phyloP scores from a whole-genome alignment of 2,888 invertebrate genomes.

The Polydesmus complanatus region DNA sequence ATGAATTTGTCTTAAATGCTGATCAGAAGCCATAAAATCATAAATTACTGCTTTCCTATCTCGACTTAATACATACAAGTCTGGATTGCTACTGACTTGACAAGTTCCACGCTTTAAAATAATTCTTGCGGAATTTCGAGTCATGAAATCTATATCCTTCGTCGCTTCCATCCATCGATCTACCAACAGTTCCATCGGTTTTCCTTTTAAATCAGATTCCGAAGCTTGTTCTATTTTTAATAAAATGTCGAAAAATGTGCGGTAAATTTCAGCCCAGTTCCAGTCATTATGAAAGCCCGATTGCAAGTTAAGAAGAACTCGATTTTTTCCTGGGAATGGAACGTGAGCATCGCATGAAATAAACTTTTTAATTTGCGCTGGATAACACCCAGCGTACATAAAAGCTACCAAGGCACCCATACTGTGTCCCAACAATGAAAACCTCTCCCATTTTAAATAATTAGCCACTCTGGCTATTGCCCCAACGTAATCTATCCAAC shows the following conservation, averaged over 20 bases:
- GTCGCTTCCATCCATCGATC: not conserved
- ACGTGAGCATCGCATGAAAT: not conserved
- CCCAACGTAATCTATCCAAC: not conserved
- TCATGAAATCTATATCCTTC: constrained; percentile 48
- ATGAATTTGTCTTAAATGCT: not conserved
- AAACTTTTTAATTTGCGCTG: not conserved
- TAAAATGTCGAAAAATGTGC: not conserved
- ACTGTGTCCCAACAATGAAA: not conserved
- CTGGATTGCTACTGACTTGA: constrained; percentile 15
- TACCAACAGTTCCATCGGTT: constrained; percentile 42
- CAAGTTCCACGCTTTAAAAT: constrained; percentile 61
- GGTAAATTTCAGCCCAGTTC: not conserved
- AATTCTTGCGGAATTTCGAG: constrained; percentile 48
- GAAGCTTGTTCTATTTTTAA: no score
- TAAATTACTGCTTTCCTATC: not conserved
- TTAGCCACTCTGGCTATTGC: not conserved
- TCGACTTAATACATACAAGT: not conserved
- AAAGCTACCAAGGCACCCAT: not conserved
- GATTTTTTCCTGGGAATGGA: not conserved
- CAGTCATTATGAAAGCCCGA: no score
- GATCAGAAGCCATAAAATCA: not conserved
- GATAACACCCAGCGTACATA: not conserved
- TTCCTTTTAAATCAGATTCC: not conserved
- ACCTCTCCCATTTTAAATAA: constrained; percentile 25
- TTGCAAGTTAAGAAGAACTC: not conserved